A percentile compares a stretch with the other conserved stretches of the same genome.
Evolutionary conservation across 2,797 vertebrate species (phyloP).

Genomic region (Lemur catta): DNA sequence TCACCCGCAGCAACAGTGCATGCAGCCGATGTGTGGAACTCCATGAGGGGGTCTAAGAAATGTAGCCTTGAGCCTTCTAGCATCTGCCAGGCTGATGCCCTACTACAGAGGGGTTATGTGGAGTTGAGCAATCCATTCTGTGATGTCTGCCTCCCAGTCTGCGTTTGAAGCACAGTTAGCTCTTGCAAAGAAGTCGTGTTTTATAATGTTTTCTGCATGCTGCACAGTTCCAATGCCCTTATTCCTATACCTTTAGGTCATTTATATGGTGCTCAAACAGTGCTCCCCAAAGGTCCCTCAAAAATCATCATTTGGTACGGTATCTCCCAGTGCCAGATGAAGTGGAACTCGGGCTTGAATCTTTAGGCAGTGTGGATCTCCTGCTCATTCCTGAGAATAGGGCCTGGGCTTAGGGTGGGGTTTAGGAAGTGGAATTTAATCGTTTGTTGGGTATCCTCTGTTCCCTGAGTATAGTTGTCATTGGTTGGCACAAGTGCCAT

Average conservation of each 20-base stretch:
- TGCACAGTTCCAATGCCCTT: background rate
- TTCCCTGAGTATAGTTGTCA: background rate
- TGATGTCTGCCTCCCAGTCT: background rate
- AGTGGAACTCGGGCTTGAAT: background rate
- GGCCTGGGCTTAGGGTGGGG: background rate
- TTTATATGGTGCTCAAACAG: background rate
- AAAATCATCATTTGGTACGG: background rate
- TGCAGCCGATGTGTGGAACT: rapidly evolving
- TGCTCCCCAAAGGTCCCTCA: background rate
- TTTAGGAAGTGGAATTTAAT: background rate
- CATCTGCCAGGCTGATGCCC: too few species aligned
- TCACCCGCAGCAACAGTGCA: rapidly evolving
- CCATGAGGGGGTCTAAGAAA: too few species aligned
- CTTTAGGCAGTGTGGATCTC: background rate
- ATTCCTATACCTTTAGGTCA: background rate
- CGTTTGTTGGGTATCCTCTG: background rate
- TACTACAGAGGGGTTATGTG: too few species aligned
- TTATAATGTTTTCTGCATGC: background rate
- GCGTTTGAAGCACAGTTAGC: background rate
- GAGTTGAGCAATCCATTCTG: background rate
- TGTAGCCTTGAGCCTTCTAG: background rate
- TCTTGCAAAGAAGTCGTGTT: background rate
- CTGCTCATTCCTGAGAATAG: background rate
- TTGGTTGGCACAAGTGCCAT: too few species aligned
- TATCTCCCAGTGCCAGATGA: background rate